A percentile compares a stretch with the other conserved stretches of the same genome.
These are phyloP conservation scores for Micromussa lordhowensis DNA, from an alignment of 92 coral and sea anemone species.

Conservation along the genomic window DNA sequence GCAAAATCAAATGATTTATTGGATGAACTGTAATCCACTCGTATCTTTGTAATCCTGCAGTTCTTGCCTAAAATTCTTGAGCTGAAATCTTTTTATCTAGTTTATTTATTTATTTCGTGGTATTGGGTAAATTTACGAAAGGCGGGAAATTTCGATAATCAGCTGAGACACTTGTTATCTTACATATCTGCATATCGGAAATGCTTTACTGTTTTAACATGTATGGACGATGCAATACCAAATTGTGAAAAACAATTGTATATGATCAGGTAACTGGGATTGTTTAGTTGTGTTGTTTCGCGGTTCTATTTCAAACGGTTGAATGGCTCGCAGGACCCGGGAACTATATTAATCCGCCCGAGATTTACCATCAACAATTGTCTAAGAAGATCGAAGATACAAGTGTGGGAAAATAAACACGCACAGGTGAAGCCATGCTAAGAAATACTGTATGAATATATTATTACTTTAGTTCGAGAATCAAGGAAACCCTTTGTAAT, in stretches of 20 bases:
- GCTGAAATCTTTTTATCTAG: no score
- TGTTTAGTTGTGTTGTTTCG: background rate
- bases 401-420: background rate
- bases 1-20: no score
- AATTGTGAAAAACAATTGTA: background rate
- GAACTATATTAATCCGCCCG: background rate
- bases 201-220: no score
- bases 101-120: no score
- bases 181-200: no score
- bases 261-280: no score
- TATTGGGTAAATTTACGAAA: no score
- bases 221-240: background rate
- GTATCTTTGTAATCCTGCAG: no score
- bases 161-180: no score
- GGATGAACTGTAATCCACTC: no score
- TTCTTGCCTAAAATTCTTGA: no score
- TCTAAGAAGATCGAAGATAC: background rate
- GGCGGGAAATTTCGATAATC: no score
- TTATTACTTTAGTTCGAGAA: background rate
- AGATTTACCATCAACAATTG: background rate
- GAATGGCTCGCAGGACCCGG: background rate
- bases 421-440: background rate
- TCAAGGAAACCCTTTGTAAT: background rate
- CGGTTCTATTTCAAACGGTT: background rate
- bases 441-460: background rate